Conservation (phyloP, 2,888 invertebrate genomes). For the Azorinus chamasolen region DNA sequence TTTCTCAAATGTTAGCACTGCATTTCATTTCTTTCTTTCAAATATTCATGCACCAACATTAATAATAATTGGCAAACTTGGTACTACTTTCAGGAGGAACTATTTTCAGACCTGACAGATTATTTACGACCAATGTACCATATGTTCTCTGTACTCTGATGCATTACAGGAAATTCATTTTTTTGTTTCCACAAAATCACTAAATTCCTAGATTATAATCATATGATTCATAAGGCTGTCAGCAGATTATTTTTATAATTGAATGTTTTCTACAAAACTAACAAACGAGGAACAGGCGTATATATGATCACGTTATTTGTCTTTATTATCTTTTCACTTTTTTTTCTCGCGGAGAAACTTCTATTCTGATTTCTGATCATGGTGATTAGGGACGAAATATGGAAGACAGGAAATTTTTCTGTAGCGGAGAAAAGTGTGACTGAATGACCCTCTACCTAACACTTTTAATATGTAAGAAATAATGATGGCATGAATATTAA, state of each 20-base stretch:
- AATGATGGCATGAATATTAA: no score
- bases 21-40: no score
- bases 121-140: constrained; percentile 58
- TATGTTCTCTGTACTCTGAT: constrained; percentile 56
- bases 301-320: constrained; percentile 62
- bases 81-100: no score
- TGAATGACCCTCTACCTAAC: no score
- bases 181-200: constrained; percentile 58
- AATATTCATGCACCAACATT: no score
- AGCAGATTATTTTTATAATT: constrained; percentile 63
- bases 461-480: no score
- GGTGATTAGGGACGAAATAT: not conserved
- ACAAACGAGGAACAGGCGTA: constrained; percentile 65
- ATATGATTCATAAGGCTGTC: constrained; percentile 57
- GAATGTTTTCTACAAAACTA: constrained; percentile 60
- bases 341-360: constrained; percentile 11
- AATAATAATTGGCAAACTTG: no score
- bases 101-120: constrained; percentile 20
- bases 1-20: no score
- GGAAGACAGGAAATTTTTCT: no score
- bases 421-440: no score
- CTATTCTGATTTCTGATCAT: not conserved
- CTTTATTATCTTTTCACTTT: constrained; percentile 55
- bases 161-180: constrained; percentile 60
- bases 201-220: constrained; percentile 62